A percentile compares a stretch with the other conserved stretches of the same genome.
phyloP scores from a whole-genome alignment of 1,140 invertebrate species.

The Brachionus calyciflorus region DNA sequence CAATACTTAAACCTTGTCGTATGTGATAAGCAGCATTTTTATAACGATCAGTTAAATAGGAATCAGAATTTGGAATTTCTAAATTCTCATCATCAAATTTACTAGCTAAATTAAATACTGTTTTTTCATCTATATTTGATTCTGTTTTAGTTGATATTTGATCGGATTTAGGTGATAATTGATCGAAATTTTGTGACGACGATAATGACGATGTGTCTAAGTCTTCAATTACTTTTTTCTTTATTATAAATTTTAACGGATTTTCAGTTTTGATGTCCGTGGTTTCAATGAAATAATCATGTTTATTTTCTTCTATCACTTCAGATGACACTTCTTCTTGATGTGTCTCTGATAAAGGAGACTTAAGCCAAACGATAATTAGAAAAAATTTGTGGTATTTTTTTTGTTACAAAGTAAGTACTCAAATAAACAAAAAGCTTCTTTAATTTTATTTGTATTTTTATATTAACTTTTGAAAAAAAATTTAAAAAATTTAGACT shows the following conservation, averaged over 20 bases:
- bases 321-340: neutral
- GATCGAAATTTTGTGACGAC: neutral
- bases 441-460: too few species aligned
- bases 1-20: slow-evolving; percentile 31
- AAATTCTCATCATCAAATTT: neutral
- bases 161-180: slow-evolving; percentile 6
- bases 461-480: too few species aligned
- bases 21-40: slow-evolving; percentile 36
- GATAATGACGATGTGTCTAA: too few species aligned
- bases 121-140: slow-evolving; percentile 15
- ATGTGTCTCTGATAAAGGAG: neutral
- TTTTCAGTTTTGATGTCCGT: neutral
- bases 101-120: neutral
- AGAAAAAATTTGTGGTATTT: too few species aligned
- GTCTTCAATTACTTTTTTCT: neutral
- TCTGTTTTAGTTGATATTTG: slow-evolving; percentile 24
- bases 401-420: neutral
- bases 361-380: too few species aligned
- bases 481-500: too few species aligned
- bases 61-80: neutral
- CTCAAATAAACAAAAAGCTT: slow-evolving; percentile 43
- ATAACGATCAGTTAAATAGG: slow-evolving; percentile 32
- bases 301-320: neutral
- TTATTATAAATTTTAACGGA: slow-evolving; percentile 2
- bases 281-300: slow-evolving; percentile 11